A percentile compares a stretch with the other conserved stretches of the same genome.
These are phyloP conservation scores for Turdus rufiventris DNA, from an alignment of 2,113 vertebrate species.

Conservation along the genomic window DNA sequence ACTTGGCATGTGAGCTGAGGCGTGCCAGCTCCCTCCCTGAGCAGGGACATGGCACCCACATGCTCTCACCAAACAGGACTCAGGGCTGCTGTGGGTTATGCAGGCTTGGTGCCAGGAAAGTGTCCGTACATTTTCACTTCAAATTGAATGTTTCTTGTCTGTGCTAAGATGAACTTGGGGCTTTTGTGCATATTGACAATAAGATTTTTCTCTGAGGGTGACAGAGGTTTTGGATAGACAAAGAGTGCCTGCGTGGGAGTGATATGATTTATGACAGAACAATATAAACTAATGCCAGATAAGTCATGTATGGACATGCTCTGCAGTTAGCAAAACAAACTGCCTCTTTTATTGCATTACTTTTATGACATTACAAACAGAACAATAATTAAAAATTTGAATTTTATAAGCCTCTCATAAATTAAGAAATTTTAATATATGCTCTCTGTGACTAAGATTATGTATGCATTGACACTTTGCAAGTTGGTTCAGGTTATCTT, in stretches of 20 bases:
- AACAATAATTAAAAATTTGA: background rate
- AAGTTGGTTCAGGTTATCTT: background rate
- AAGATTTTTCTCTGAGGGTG: background rate
- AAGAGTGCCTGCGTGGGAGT: background rate
- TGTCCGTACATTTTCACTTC: background rate
- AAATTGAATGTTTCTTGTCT: background rate
- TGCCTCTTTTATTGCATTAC: background rate
- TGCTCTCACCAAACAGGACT: background rate
- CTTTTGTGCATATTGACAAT: background rate
- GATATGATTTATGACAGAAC: background rate
- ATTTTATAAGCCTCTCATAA: background rate
- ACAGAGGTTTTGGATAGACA: background rate
- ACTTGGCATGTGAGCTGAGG: background rate
- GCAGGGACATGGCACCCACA: background rate
- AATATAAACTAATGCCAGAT: background rate
- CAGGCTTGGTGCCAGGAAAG: background rate
- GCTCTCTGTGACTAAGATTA: background rate
- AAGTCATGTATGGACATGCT: background rate
- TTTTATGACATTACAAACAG: background rate
- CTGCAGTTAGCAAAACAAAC: background rate
- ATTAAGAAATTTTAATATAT: background rate
- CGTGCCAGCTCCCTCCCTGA: background rate
- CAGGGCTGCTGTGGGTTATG: rapidly evolving
- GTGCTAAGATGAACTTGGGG: background rate
- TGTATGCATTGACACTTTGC: background rate